A percentile compares a stretch with the other conserved stretches of the same genome.
phyloP scores from a whole-genome alignment of 2,888 invertebrate genomes.

The Ormia ochracea region DNA sequence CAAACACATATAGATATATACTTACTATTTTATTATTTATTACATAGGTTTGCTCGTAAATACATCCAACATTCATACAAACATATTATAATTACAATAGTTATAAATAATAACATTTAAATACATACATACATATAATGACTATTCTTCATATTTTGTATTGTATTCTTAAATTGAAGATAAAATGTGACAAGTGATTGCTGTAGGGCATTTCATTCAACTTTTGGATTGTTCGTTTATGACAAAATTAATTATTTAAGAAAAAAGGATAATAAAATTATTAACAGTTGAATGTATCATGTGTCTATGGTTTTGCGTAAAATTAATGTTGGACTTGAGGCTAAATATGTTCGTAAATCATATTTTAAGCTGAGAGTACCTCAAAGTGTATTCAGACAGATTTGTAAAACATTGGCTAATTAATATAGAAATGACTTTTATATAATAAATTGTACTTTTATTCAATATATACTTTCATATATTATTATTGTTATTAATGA shows the following conservation, averaged over 20 bases:
- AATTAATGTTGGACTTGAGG: conserved; percentile 76
- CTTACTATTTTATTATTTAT: not conserved
- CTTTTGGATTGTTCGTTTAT: conserved; percentile 2
- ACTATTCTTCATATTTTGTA: conserved; percentile 23
- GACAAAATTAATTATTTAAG: not conserved
- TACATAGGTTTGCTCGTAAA: not conserved
- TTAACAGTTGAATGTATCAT: conserved; percentile 32
- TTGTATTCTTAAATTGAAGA: conserved; percentile 26
- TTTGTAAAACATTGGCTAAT: conserved; percentile 24
- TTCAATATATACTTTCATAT: too few species aligned
- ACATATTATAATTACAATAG: conserved; percentile 7
- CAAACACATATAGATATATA: not conserved
- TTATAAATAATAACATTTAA: not conserved
- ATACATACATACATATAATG: not conserved
- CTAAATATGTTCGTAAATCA: conserved; percentile 55
- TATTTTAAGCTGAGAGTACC: conserved; percentile 74
- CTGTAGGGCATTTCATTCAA: conserved; percentile 58
- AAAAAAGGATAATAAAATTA: conserved; percentile 23
- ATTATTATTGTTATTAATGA: not conserved
- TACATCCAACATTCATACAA: not conserved
- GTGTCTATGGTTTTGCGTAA: conserved; percentile 72
- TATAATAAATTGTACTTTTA: too few species aligned
- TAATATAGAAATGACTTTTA: not conserved
- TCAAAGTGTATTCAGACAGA: conserved; percentile 67
- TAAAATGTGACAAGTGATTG: conserved; percentile 74